Percentiles rank a stretch among this genome's conserved stretches.
These are phyloP conservation scores for Lordiphosa clarofinis DNA, from an alignment of 1,140 invertebrate genomes.

Conservation along the genomic window DNA sequence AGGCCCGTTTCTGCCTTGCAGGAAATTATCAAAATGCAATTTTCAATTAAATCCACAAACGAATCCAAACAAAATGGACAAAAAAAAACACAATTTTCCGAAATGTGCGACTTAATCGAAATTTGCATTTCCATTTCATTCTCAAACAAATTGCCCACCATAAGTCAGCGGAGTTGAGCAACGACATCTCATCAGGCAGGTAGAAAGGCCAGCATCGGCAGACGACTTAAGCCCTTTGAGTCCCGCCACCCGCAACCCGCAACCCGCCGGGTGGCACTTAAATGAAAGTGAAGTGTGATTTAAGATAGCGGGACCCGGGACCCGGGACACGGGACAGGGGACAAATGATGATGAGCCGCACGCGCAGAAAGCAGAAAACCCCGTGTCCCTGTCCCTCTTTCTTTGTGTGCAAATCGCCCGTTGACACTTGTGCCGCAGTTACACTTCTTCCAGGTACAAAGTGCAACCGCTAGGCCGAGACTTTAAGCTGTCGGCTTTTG, in stretches of 20 bases:
- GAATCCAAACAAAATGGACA: slow-evolving; percentile 2
- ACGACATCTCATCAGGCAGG: slow-evolving; percentile 27
- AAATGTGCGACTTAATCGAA: slow-evolving; percentile 8
- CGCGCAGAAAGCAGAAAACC: slow-evolving; percentile 7
- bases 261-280: not conserved
- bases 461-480: slow-evolving; percentile 1
- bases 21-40: slow-evolving; percentile 62
- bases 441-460: slow-evolving; percentile 12
- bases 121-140: not conserved
- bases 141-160: slow-evolving; percentile 39
- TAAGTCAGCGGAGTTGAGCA: slow-evolving; percentile 42
- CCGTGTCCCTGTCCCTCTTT: no score
- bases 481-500: slow-evolving; percentile 44
- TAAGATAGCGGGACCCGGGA: slow-evolving; percentile 20
- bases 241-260: not conserved
- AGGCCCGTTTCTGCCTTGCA: slow-evolving; percentile 26
- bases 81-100: not conserved
- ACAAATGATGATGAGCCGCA: slow-evolving; percentile 36
- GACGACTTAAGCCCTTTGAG: slow-evolving; percentile 1
- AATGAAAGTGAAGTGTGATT: slow-evolving; percentile 35
- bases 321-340: slow-evolving; percentile 19
- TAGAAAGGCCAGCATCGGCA: slow-evolving; percentile 1
- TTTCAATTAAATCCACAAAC: slow-evolving; percentile 44
- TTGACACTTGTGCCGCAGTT: slow-evolving; percentile 14
- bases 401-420: not conserved